Evolutionary conservation across 1,140 invertebrate genomes (phyloP).

Genomic region (Drosophila malerkotliana): DNA sequence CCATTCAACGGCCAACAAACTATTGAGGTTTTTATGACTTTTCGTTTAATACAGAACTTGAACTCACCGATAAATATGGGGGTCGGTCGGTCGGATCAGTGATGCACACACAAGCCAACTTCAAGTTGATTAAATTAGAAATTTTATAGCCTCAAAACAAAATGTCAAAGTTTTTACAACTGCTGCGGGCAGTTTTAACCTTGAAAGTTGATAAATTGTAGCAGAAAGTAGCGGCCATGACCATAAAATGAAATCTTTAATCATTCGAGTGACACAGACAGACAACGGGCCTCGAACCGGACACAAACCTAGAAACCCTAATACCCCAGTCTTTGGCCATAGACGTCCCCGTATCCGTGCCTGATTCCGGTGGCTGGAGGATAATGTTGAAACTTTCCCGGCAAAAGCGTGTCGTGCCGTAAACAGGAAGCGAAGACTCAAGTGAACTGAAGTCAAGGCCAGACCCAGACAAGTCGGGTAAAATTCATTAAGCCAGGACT

Average conservation of each 20-base stretch:
- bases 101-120: conserved; percentile 17
- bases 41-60: conserved; percentile 30
- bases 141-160: conserved; percentile 64
- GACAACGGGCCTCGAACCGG: conserved; percentile 35
- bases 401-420: conserved; percentile 50
- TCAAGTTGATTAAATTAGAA: conserved; percentile 79
- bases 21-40: conserved; percentile 52
- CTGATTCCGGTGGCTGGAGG: not conserved
- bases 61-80: conserved; percentile 23
- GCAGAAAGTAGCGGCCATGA: conserved; percentile 64
- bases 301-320: conserved; percentile 2
- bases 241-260: conserved; percentile 79
- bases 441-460: conserved; percentile 34
- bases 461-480: not conserved
- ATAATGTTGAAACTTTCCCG: conserved; percentile 61
- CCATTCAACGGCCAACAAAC: not conserved
- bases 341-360: not conserved
- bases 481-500: conserved; percentile 68
- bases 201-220: conserved; percentile 78
- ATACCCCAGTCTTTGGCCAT: not conserved
- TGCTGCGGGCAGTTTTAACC: conserved; percentile 44
- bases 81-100: conserved; percentile 8
- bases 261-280: conserved; percentile 77
- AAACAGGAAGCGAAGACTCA: conserved; percentile 53
- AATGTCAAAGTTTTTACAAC: conserved; percentile 74